Evolutionary conservation across 2,797 vertebrate genomes (phyloP).

Genomic region (Acomys russatus): DNA sequence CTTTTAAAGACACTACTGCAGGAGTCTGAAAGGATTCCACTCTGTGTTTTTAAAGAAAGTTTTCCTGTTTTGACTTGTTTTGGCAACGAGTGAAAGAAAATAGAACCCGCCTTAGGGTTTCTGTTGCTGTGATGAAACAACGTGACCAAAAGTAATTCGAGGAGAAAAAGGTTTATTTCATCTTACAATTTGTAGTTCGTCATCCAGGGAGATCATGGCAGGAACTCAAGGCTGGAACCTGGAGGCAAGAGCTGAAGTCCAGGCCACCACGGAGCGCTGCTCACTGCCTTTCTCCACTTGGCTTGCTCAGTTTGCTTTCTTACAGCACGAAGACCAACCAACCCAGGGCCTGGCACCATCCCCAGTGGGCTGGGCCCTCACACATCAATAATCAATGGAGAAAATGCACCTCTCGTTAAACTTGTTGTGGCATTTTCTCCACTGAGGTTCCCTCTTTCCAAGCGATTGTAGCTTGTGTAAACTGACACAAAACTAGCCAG

Average conservation of each 20-base stretch:
- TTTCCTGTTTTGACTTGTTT: not conserved
- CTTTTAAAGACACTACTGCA: not conserved
- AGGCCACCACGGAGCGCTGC: not conserved
- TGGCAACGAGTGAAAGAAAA: not conserved
- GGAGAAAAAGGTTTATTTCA: not conserved
- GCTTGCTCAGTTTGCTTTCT: not conserved
- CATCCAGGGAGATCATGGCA: not conserved
- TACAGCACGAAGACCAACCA: not conserved
- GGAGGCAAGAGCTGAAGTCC: not conserved
- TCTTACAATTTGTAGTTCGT: not conserved
- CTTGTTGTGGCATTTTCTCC: not conserved
- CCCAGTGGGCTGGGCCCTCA: not conserved
- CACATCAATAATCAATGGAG: not conserved
- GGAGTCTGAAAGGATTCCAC: not conserved
- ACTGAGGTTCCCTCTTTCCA: not conserved
- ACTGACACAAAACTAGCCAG: not conserved
- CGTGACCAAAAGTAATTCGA: not conserved
- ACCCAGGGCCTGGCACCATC: not conserved
- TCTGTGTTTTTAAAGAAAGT: not conserved
- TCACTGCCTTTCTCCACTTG: not conserved
- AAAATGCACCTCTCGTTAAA: not conserved
- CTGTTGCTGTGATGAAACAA: not conserved
- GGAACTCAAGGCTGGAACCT: not conserved
- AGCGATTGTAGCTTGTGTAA: not conserved
- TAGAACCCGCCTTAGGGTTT: not conserved